phyloP scores from a whole-genome alignment of 2,888 invertebrate genomes.

The Eristalis tenax region DNA sequence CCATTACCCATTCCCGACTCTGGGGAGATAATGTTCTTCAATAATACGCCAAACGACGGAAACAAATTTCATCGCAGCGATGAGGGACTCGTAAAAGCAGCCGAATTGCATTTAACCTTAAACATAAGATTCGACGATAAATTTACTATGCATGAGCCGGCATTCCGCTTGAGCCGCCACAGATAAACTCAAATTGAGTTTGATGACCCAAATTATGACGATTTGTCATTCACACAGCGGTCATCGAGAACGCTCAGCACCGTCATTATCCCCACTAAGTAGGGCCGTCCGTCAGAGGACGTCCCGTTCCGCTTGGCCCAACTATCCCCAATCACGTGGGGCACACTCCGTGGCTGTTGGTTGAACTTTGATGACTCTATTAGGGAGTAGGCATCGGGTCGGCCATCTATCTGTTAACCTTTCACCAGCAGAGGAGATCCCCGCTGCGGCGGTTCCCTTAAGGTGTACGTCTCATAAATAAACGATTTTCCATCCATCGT shows the following conservation, averaged over 20 bases:
- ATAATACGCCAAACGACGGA: not conserved
- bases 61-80: not conserved
- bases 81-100: not conserved
- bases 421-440: not conserved
- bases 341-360: not conserved
- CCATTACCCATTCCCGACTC: not conserved
- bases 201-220: not conserved
- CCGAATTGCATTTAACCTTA: not conserved
- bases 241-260: not conserved
- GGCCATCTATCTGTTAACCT: not conserved
- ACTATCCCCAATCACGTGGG: not conserved
- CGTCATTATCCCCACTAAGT: not conserved
- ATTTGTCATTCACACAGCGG: not conserved
- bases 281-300: not conserved
- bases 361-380: constrained; percentile 13
- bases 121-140: not conserved
- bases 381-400: not conserved
- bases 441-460: not conserved
- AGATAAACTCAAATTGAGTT: not conserved
- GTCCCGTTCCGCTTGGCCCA: not conserved
- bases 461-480: constrained; percentile 20
- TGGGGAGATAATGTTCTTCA: not conserved
- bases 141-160: not conserved
- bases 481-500: constrained; percentile 11
- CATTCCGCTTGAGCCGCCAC: not conserved